A percentile compares a stretch with the other conserved stretches of the same genome.
Evolutionary conservation across 2,797 vertebrate species (phyloP).

Genomic region (Alectoris magna): DNA sequence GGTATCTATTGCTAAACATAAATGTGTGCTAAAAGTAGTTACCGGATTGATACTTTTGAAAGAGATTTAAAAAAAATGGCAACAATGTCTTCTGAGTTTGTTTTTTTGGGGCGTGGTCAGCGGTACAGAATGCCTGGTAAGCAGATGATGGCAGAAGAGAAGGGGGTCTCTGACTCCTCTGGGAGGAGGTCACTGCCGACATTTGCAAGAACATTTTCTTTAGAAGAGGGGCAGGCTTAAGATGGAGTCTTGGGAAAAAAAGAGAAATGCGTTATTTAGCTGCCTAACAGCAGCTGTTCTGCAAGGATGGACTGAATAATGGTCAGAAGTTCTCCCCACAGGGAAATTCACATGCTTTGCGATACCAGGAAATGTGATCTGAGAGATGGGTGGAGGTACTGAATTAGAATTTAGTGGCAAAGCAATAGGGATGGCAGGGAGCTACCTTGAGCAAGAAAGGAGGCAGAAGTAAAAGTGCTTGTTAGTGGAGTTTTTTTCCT

Average conservation of each 20-base stretch:
- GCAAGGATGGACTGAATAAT: background rate
- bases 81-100: background rate
- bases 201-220: background rate
- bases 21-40: background rate
- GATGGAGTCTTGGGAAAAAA: background rate
- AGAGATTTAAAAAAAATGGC: background rate
- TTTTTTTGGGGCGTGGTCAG: background rate
- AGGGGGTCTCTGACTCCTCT: background rate
- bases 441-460: background rate
- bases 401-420: background rate
- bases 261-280: background rate
- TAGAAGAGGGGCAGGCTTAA: background rate
- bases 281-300: background rate
- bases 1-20: background rate
- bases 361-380: accelerated
- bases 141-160: background rate
- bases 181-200: background rate
- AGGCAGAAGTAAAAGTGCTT: background rate
- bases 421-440: background rate
- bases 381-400: background rate
- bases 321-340: background rate
- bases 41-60: background rate
- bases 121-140: background rate
- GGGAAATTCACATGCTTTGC: background rate
- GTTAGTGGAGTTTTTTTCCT: background rate